phyloP scores from a whole-genome alignment of 2,888 invertebrate genomes.

The Thereva nobilitata region DNA sequence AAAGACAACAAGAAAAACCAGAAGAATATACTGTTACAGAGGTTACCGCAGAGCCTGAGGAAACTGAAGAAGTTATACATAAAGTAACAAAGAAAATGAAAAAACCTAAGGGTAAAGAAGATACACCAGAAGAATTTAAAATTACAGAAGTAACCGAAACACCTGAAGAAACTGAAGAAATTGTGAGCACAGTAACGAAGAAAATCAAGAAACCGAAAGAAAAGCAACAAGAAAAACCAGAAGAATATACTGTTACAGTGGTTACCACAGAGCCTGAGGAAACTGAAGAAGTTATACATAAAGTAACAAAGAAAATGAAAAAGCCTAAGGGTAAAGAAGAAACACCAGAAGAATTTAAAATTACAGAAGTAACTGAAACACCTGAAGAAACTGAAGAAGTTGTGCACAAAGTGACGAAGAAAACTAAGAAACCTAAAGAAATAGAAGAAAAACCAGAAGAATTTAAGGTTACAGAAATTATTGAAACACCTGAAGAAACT shows the following conservation, averaged over 20 bases:
- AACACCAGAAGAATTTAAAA: constrained; percentile 42
- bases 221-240: constrained; percentile 52
- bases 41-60: too few relatives aligned
- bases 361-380: too few relatives aligned
- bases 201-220: constrained; percentile 42
- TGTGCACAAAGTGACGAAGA: constrained; percentile 33
- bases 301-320: constrained; percentile 28
- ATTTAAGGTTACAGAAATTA: constrained; percentile 40
- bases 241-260: constrained; percentile 44
- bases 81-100: constrained; percentile 29
- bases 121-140: constrained; percentile 43
- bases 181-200: constrained; percentile 35
- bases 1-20: constrained; percentile 40
- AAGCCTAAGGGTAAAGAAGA: constrained; percentile 28
- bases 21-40: constrained; percentile 41
- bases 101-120: constrained; percentile 37
- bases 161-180: constrained; percentile 38
- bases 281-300: constrained; percentile 30
- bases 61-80: constrained; percentile 27
- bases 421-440: constrained; percentile 14
- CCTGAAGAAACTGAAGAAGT: constrained; percentile 15
- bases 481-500: constrained; percentile 36
- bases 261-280: too few relatives aligned
- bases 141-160: neutral
- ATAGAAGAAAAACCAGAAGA: constrained; percentile 42